These are phyloP conservation scores for Oceanodroma leucorhoa DNA, from an alignment of 2,797 vertebrate species.

Conservation along the genomic window DNA sequence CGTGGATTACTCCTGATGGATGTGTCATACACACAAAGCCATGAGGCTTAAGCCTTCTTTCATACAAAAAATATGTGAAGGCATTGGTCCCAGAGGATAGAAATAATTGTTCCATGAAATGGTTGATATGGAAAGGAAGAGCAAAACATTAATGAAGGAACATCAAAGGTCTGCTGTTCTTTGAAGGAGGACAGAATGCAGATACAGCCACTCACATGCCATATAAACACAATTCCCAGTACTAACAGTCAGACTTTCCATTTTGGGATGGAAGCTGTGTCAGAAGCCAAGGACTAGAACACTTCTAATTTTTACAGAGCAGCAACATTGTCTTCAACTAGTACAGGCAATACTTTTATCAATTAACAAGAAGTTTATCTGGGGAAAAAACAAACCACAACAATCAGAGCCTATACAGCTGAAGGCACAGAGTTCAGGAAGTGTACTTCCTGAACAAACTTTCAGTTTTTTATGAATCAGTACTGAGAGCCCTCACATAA, in stretches of 20 bases:
- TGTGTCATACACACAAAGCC: conserved; percentile 32
- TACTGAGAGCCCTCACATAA: neutral
- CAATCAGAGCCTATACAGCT: neutral
- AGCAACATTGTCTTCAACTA: neutral
- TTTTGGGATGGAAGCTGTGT: neutral
- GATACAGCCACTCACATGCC: neutral
- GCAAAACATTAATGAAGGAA: neutral
- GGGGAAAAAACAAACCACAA: neutral
- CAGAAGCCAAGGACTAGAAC: neutral
- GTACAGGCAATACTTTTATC: neutral
- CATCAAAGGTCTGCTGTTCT: neutral
- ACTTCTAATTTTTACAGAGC: neutral
- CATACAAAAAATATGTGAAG: conserved; percentile 9
- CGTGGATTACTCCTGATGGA: conserved; percentile 33
- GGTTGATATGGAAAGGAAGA: neutral
- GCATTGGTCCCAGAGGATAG: neutral
- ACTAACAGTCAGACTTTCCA: neutral
- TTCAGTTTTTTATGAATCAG: neutral
- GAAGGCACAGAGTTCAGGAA: neutral
- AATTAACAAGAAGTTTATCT: neutral
- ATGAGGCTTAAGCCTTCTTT: conserved; percentile 22
- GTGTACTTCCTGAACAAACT: neutral
- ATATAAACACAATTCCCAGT: neutral
- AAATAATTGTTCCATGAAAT: neutral
- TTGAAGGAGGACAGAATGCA: neutral